Evolutionary conservation across 2,113 vertebrate species (phyloP).

Genomic region (Charadrius vociferus): DNA sequence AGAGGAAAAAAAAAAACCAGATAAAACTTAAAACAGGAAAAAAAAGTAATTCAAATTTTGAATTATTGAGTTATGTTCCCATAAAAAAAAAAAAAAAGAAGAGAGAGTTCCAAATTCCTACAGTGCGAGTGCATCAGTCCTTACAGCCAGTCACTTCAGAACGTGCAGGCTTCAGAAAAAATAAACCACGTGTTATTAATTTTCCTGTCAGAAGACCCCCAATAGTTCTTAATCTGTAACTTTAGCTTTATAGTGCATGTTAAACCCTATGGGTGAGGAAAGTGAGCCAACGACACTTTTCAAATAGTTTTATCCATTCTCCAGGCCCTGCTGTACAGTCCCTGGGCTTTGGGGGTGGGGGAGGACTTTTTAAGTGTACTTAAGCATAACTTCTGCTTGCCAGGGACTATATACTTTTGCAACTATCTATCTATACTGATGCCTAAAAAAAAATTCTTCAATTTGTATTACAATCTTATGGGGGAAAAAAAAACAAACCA

Average conservation of each 20-base stretch:
- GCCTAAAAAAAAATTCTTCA: not conserved
- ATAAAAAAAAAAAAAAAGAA: not conserved
- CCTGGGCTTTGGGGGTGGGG: not conserved
- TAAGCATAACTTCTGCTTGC: not conserved
- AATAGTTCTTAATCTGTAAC: slow-evolving; percentile 46
- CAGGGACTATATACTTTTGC: not conserved
- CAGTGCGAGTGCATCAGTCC: not conserved
- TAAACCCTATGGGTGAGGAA: slow-evolving; percentile 37
- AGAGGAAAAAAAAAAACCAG: not conserved
- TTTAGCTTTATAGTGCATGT: not conserved
- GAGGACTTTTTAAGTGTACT: not conserved
- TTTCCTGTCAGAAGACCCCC: slow-evolving; percentile 48
- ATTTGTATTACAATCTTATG: not conserved
- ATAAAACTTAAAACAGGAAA: not conserved
- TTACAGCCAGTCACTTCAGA: not conserved
- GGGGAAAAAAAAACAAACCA: not conserved
- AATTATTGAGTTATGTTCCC: not conserved
- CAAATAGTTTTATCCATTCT: not conserved
- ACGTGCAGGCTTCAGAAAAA: not conserved
- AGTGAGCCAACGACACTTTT: not conserved
- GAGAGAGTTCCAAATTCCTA: not conserved
- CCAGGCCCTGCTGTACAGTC: not conserved
- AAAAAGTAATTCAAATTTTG: not conserved
- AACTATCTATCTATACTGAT: not conserved
- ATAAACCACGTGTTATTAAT: slow-evolving; percentile 32